A percentile compares a stretch with the other conserved stretches of the same genome.
Conservation (phyloP, 2,113 vertebrate genomes). For the Calcarius ornatus region DNA sequence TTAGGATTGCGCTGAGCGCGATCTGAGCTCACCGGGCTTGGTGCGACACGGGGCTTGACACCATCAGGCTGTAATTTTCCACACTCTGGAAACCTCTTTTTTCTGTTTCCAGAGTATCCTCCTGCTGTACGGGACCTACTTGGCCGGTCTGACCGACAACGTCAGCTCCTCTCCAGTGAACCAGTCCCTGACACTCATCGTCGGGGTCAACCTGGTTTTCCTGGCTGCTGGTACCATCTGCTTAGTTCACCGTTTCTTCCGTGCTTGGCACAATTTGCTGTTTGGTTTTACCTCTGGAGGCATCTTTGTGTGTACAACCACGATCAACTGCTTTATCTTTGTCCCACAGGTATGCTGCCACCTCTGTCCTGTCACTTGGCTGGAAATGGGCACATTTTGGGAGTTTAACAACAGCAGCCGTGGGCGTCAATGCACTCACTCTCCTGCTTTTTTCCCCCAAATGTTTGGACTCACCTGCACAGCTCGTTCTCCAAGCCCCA, state of each 20-base stretch:
- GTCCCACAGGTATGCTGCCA: constrained; percentile 85
- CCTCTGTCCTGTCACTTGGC: background rate
- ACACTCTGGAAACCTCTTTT: constrained; percentile 2
- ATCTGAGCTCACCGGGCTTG: background rate
- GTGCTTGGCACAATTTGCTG: constrained; percentile 88
- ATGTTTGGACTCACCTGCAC: background rate
- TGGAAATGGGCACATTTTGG: accelerated
- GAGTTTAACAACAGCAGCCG: background rate
- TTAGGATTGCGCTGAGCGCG: background rate
- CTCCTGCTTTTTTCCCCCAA: background rate
- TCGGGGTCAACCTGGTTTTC: constrained; percentile 82
- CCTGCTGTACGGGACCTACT: constrained; percentile 88
- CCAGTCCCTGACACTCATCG: constrained; percentile 91
- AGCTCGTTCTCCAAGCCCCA: background rate
- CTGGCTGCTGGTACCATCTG: constrained; percentile 76
- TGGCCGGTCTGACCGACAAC: constrained; percentile 89
- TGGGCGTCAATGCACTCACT: background rate
- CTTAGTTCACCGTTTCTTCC: constrained; percentile 83
- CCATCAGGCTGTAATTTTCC: constrained; percentile 21
- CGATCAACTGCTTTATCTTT: constrained; percentile 92
- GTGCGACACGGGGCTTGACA: background rate
- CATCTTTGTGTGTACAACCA: constrained; percentile 90
- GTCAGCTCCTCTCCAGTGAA: constrained; percentile 95
- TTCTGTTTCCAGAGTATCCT: constrained; percentile 80
- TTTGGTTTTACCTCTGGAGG: constrained; percentile 88